Conservation (phyloP, 2,797 vertebrate genomes). For the Schizothorax lantsangensis region DNA sequence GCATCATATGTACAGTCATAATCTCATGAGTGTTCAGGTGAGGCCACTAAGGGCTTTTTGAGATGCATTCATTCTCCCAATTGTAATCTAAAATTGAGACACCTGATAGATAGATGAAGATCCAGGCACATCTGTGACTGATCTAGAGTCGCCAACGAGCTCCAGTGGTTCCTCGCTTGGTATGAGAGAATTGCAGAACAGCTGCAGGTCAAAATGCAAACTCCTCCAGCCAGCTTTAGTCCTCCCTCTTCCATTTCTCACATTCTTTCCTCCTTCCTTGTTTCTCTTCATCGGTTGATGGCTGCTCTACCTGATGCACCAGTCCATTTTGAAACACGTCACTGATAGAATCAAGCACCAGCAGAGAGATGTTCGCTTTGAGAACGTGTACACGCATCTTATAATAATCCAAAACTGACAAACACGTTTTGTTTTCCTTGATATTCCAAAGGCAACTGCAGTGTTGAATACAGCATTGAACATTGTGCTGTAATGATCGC, state of each 20-base stretch:
- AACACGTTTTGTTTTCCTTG: constrained; percentile 36
- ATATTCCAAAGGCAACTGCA: constrained; percentile 55
- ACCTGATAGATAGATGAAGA: neutral
- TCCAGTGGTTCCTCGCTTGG: neutral
- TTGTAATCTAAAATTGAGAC: neutral
- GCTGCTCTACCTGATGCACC: constrained; percentile 16
- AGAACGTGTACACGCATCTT: constrained; percentile 20
- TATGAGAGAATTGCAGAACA: neutral
- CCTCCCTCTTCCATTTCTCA: neutral
- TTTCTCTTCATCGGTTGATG: neutral
- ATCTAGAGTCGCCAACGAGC: neutral
- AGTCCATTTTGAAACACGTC: constrained; percentile 32
- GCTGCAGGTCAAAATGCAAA: constrained; percentile 24
- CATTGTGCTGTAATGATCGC: constrained; percentile 43
- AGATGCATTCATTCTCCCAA: neutral
- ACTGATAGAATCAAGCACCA: constrained; percentile 48
- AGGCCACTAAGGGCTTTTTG: constrained; percentile 44
- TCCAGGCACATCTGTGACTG: neutral
- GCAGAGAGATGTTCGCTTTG: constrained; percentile 47
- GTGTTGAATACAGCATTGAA: constrained; percentile 40
- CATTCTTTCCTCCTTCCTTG: neutral
- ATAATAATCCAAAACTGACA: constrained; percentile 51
- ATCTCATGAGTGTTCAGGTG: constrained; percentile 28
- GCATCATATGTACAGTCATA: constrained; percentile 58
- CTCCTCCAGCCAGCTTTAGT: constrained; percentile 14